Percentiles rank a stretch among this genome's conserved stretches.
phyloP scores from a whole-genome alignment of 2,888 invertebrate species.

The Altica lythri region DNA sequence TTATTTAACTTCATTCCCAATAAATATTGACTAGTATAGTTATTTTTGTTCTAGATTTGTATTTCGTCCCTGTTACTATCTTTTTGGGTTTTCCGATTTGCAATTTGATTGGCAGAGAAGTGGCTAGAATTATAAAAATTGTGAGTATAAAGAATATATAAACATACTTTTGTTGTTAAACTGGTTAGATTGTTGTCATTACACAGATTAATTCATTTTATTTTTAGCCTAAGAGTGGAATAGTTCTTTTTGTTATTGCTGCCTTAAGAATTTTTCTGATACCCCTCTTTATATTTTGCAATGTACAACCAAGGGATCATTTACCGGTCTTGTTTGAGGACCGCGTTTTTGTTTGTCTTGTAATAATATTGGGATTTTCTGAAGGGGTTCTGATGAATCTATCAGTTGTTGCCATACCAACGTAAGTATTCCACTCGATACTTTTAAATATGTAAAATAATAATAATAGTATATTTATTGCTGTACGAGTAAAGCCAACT shows the following conservation, averaged over 20 bases:
- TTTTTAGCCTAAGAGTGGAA: constrained; percentile 69
- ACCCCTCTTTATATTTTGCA: constrained; percentile 84
- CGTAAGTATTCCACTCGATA: too few relatives aligned
- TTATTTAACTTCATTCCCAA: not conserved
- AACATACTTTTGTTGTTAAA: not conserved
- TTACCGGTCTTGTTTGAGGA: constrained; percentile 81
- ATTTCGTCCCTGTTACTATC: constrained; percentile 43
- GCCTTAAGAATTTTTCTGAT: constrained; percentile 71
- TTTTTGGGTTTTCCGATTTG: constrained; percentile 38
- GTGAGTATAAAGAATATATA: constrained; percentile 29
- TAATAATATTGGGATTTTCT: constrained; percentile 75
- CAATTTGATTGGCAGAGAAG: constrained; percentile 43
- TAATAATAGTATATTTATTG: too few relatives aligned
- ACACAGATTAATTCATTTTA: not conserved
- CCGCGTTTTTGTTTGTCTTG: constrained; percentile 74
- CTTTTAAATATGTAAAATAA: too few relatives aligned
- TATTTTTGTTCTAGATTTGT: constrained; percentile 40
- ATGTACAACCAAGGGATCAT: constrained; percentile 77
- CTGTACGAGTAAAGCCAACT: too few relatives aligned
- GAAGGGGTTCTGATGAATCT: constrained; percentile 91
- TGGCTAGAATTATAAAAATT: constrained; percentile 39
- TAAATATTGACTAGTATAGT: not conserved
- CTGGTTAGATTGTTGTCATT: not conserved
- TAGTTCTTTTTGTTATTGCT: constrained; percentile 67
- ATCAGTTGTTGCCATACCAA: constrained; percentile 80